Evolutionary conservation across 2,888 invertebrate species (phyloP).

Genomic region (Osedax fenrisi): DNA sequence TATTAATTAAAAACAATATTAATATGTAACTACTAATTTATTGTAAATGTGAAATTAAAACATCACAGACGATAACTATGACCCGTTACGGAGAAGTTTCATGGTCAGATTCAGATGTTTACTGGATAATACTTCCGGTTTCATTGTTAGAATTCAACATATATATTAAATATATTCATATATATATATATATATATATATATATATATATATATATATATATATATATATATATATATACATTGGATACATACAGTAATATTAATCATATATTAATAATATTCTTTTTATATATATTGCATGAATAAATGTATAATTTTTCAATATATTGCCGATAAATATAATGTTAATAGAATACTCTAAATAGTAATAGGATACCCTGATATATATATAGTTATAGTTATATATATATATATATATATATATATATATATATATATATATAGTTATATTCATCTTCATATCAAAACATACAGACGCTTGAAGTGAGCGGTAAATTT

Average conservation of each 20-base stretch:
- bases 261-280: not conserved
- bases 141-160: slow-evolving; percentile 63
- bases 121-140: slow-evolving; percentile 96
- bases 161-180: not conserved
- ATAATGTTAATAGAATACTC: too few relatives aligned
- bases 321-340: too few relatives aligned
- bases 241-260: not conserved
- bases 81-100: slow-evolving; percentile 73
- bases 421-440: slow-evolving; percentile 21
- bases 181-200: slow-evolving; percentile 18
- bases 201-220: slow-evolving; percentile 20
- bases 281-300: too few relatives aligned
- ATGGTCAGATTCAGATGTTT: slow-evolving; percentile 97
- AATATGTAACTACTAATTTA: too few relatives aligned
- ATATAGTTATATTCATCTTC: slow-evolving; percentile 14
- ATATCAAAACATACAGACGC: slow-evolving; percentile 53
- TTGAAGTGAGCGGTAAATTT: slow-evolving; percentile 92
- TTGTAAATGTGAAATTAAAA: too few relatives aligned
- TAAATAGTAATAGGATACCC: too few relatives aligned
- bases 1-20: too few relatives aligned
- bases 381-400: slow-evolving; percentile 6
- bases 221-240: not conserved
- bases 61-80: not conserved
- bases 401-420: not conserved
- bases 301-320: too few relatives aligned